Base-by-base conservation (phyloP, 2,113 vertebrate species). In the Pao palembangensis region DNA sequence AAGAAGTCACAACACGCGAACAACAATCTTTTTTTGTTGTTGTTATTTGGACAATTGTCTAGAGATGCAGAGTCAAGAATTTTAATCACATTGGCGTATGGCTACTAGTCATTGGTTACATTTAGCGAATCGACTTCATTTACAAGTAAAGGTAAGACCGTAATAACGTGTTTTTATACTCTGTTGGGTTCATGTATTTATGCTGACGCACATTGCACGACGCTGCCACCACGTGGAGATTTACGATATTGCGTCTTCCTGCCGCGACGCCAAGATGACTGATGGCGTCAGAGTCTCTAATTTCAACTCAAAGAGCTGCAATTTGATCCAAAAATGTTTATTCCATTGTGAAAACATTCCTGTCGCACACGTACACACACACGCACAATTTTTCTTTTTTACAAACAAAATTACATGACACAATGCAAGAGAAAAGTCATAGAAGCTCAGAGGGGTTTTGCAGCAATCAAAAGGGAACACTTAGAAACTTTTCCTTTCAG, bases 381-480 rank as follows among this genome's bases (percentile, higher is more conserved):
- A 51, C 67, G 58, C 66, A 11, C 63, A 42, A 46, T 53, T 83
- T 80, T 71, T 79, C 5, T 7, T 28, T 86, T 86, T 78, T 76
- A 84, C 69, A 87, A 88, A 85, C 75, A 66, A 64, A 62, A 68
- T 63, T 64, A 64, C 54, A 38, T 58, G 64, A 54, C 72, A 69
- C 82, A 83, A 84, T 77, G 83, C 76, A 76, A 59, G 68, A 71
- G 63, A 66, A 70, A 68, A 74, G 60, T 82, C 73, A 85, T 53
- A 55, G 44, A 80, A 88, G 71, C 80, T 79, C 71, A 75, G 76
- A 49, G 78, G 84, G 78, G 89, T 82, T 86, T 76, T 84, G 61
- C 78, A 81, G 83, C 71, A 71, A 76, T 41, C 64, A 76, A 57
- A 67, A 61, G 59, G 48, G 31, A 61, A 75, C 41, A 51, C n/a